Percentiles rank a stretch among this genome's conserved stretches.
Conservation (phyloP, 1,140 invertebrate species). For the Aphis craccivora region DNA sequence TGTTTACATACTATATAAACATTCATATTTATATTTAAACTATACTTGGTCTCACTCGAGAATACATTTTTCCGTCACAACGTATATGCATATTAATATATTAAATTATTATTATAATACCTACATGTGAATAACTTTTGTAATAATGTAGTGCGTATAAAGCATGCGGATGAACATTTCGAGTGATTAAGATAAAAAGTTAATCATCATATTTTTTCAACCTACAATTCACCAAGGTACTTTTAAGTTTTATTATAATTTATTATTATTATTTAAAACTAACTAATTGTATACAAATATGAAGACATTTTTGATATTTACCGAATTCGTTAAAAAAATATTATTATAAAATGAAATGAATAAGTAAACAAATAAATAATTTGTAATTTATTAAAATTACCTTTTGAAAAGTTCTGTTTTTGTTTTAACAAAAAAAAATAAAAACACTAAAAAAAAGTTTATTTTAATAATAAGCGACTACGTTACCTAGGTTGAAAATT, state of each 20-base stretch:
- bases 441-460: neutral
- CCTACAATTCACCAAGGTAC: neutral
- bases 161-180: neutral
- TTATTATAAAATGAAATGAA: neutral
- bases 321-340: neutral
- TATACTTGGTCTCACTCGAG: neutral
- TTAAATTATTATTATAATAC: neutral
- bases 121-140: neutral
- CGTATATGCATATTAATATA: neutral
- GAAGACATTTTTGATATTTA: neutral
- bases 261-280: neutral
- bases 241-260: neutral
- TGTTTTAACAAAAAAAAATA: neutral
- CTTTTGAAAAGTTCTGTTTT: neutral
- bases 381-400: neutral
- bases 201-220: neutral
- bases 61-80: neutral
- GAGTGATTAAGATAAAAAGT: neutral
- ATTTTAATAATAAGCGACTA: neutral
- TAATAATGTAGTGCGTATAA: neutral
- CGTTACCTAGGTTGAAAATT: neutral
- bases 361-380: neutral
- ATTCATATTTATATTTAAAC: neutral
- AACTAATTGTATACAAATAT: neutral
- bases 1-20: neutral